phyloP scores from a whole-genome alignment of 1,140 invertebrate species.

The Micrasema minimum region DNA sequence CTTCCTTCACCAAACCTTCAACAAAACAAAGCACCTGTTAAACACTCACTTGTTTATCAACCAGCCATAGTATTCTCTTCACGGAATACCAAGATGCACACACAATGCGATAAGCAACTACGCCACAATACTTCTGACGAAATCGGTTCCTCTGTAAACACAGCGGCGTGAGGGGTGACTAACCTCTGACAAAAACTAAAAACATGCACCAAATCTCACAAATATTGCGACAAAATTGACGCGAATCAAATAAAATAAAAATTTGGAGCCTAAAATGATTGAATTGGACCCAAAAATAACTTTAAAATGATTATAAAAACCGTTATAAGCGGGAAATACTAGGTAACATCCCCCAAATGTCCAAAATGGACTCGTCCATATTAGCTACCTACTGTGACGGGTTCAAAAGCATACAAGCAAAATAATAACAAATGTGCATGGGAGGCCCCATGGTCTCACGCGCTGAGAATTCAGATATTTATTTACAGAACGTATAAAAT shows the following conservation, averaged over 20 bases:
- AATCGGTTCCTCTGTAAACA: constrained; percentile 43
- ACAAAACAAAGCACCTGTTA: constrained; percentile 24
- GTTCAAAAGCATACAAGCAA: constrained; percentile 69
- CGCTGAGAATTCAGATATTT: constrained; percentile 61
- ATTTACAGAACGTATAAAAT: constrained; percentile 54
- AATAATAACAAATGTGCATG: constrained; percentile 74
- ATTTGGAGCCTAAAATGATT: not conserved
- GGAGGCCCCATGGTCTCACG: constrained; percentile 65
- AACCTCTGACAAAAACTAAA: constrained; percentile 47
- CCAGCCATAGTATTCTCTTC: not conserved
- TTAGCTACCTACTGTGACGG: constrained; percentile 51
- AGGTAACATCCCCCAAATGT: constrained; percentile 45
- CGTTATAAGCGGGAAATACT: constrained; percentile 34
- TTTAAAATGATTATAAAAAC: constrained; percentile 10
- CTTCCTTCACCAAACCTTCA: constrained; percentile 28
- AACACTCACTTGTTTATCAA: constrained; percentile 6
- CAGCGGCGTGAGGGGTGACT: constrained; percentile 44
- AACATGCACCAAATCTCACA: constrained; percentile 25
- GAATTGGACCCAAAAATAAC: not conserved
- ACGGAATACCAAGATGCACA: constrained; percentile 32
- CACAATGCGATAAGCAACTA: constrained; percentile 36
- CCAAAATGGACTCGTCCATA: constrained; percentile 56
- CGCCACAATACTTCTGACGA: constrained; percentile 46
- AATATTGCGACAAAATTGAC: too few relatives aligned
- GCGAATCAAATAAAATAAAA: not conserved